Base-by-base conservation (phyloP, 2,888 invertebrate genomes). In the Epistrophe grossulariae region DNA sequence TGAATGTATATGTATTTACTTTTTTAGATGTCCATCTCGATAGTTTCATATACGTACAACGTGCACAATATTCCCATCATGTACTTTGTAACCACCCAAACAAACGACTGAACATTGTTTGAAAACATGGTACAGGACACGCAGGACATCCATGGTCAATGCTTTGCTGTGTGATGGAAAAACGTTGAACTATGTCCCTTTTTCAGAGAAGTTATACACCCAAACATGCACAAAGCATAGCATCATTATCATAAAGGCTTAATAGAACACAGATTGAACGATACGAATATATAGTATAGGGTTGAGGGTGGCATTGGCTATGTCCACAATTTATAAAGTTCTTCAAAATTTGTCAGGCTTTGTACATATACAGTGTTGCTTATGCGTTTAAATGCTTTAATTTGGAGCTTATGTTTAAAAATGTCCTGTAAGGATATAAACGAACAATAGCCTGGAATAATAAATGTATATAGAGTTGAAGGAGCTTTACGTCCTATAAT, bases 91-190 rank as follows among this genome's bases (percentile, higher is more conserved):
- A 74, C 83, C 73, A 76, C 68, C 79, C 62, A 62, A 70, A 79
- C 79, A 84, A 84, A 79, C 74, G 79, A 71, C 55, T 40, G 77
- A 71, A 84, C 79, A 84, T 70, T 84, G 68, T 79, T 84, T 84
- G 70, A 38, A 24, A 57, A 79, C 84, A 79, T 76, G 74, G 35
- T 45, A 50, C 55, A 40, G 24, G 43, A 68, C 24, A 70, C 70
- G 52, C 70, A 60, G 70, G 55, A 31, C 50, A 68, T 31, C 15
- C 15, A 28, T 28, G 43, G 43, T 43, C 66, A 68, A 15, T n/a
- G 48, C 31, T 31, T 31, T 31, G 17, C n/a, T 19, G 28, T 28
- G 10, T n/a, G 35, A 9, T 8, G 50, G 19, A 71, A 78, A 31
- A 55, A 62, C 48, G 57, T 77, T 81, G 45, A 71, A 82, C 64